Evolutionary conservation across 2,797 vertebrate species (phyloP), one percentile per base, ranked within the genome.

Genomic region (Gallinago solitaria): DNA sequence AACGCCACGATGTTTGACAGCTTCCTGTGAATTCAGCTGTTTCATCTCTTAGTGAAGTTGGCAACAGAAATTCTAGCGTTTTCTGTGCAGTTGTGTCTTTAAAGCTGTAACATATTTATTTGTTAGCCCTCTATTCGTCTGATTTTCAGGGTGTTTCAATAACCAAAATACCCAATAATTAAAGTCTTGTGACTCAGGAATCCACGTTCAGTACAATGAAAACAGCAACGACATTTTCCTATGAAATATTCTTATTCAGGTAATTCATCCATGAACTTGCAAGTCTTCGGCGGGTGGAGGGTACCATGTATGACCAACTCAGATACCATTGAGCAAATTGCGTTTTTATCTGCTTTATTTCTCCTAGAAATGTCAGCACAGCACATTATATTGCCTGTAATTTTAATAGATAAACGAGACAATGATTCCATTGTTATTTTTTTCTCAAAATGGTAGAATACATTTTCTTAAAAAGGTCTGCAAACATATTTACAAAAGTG

Each of bases 401-500:
- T 92, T 93, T 93, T 82, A 85, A 96, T 92, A 92, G 92, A 88
- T 91, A 94, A 93, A 94, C 9, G 69, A 94, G 87, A 93, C 95
- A 90, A 93, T 74, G 51, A 90, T 83, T 95, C 83, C 87, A 90
- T 70, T 92, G 90, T 81, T 83, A 1, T 24, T 82, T 79, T 87
- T 79, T 74, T 35, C 90, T 81, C 69, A 94, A 97, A 96, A 95
- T 86, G 92, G 83, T 96, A 93, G 95, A 95, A 87, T 94, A 95
- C 90, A 93, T 92, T 95, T 97, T 90, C 88, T 95, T 96, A 89
- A 95, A 96, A 96, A 95, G 67, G 63, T 88, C 93, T 95, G 89
- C 81, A 96, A 95, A 96, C 84, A 95, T 94, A 94, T 94, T 95
- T 94, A 96, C 92, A 96, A 95, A 96, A 94, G 89, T 78, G 83